Conservation (phyloP, 2,113 vertebrate genomes). For the Ciconia boyciana region DNA sequence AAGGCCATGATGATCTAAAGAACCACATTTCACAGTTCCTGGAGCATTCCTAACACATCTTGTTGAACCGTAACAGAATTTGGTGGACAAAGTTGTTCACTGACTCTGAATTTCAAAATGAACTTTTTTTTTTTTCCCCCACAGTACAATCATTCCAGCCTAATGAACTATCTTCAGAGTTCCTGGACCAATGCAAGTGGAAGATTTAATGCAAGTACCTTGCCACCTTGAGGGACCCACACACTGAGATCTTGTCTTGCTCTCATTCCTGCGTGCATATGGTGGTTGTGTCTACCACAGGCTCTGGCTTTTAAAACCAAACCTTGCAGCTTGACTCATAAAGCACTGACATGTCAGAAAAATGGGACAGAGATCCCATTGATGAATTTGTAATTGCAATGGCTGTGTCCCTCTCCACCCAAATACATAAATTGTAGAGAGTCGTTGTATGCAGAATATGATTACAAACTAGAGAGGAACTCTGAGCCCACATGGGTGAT, state of each 20-base stretch:
- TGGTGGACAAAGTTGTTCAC: not conserved
- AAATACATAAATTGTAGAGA: rapidly evolving
- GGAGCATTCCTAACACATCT: not conserved
- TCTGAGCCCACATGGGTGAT: not conserved
- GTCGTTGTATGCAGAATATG: rapidly evolving
- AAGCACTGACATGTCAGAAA: not conserved
- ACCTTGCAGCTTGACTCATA: not conserved
- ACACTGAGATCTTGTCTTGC: not conserved
- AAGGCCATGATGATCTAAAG: not conserved
- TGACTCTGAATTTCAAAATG: not conserved
- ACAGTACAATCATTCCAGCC: not conserved
- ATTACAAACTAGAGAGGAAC: not conserved
- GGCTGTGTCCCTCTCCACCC: not conserved
- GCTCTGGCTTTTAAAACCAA: not conserved
- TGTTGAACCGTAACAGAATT: not conserved
- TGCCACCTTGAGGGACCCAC: no score
- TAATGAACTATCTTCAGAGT: no score
- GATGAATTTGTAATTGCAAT: not conserved
- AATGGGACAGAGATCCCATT: not conserved
- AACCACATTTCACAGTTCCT: not conserved
- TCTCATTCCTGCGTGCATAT: not conserved
- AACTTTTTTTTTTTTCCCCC: not conserved
- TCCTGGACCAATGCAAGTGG: not conserved
- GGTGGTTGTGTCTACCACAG: not conserved
- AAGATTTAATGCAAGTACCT: not conserved